Base-by-base conservation (phyloP, 1,140 invertebrate genomes). In the Penaeus japonicus region DNA sequence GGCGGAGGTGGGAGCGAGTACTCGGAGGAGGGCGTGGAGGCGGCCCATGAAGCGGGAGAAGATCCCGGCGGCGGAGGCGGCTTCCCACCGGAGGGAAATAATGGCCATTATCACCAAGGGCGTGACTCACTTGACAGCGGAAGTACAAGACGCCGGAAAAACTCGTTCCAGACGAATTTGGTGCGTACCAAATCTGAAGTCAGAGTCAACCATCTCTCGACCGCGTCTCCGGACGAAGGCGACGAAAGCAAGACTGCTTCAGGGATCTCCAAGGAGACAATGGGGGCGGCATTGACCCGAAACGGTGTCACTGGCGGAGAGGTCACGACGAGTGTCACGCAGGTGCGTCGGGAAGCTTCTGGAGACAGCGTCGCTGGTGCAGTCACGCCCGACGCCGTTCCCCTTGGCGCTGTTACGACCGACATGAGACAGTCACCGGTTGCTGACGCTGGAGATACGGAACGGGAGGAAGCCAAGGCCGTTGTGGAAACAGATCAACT, bases 71-170 rank as follows among this genome's bases (percentile, higher is more conserved):
- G 32, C 22, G 75, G 47, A 39, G 30, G 27, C 27, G 65, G 39
- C 39, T 5, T 12, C 39, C 2, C 39, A 12, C 1, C 55, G 24
- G n/a, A 53, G 65, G 20, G 24, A 73, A 73, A n/a, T n/a, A 55
- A 84, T 54, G 65, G 55, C 20, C 39, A 15, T 75, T 39, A 75
- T 47, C 65, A 54, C 24, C 35, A 47, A 84, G 83, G 65, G 83
- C 83, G 83, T 75, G 62, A 84, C 47, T 24, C 59, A 32, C 65
- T 30, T 27, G 62, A n/a, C 80, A 53, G 59, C 83, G 83, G 83
- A 84, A 84, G 65, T 47, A 54, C 53, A 27, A 75, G 65, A 75
- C 39, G 39, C 39, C 20, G 57, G 47, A 54, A 84, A 73, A 73
- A 84, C 27, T 54, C 39, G 53, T 47, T 62, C 70, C 59, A 70